Conservation (phyloP, 2,113 vertebrate species). For the Pseudonaja textilis region DNA sequence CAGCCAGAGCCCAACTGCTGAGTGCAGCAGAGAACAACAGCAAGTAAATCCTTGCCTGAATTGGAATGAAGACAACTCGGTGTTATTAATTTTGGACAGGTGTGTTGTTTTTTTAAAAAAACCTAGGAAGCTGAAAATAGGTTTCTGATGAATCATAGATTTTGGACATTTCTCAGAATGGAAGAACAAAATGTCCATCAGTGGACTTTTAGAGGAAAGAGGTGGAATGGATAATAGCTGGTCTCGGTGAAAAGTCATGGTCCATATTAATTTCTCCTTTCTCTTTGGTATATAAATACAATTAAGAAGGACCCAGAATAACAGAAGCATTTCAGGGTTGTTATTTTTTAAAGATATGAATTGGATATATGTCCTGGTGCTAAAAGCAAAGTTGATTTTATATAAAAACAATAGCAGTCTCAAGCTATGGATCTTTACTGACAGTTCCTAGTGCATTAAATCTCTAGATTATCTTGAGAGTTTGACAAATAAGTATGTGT, state of each 20-base stretch:
- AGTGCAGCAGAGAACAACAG: slow-evolving; percentile 25
- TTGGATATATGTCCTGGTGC: neutral
- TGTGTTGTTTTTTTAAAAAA: neutral
- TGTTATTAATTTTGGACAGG: slow-evolving; percentile 15
- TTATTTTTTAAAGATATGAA: neutral
- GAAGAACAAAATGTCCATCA: neutral
- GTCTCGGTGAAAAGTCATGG: neutral
- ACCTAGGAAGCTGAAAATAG: neutral
- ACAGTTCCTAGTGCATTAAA: neutral
- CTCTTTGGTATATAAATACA: neutral
- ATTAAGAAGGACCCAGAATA: neutral
- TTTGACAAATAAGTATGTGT: neutral
- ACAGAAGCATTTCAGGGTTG: neutral
- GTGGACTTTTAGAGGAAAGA: neutral
- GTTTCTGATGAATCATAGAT: neutral
- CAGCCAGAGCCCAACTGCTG: slow-evolving; percentile 36
- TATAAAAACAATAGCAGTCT: neutral
- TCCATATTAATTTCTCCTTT: neutral
- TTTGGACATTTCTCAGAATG: neutral
- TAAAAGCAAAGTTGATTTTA: neutral
- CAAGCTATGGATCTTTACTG: neutral
- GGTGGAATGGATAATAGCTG: neutral
- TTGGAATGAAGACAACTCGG: slow-evolving; percentile 9
- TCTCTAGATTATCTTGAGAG: neutral
- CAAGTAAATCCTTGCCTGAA: slow-evolving; percentile 37